Evolutionary conservation across 2,888 invertebrate genomes (phyloP).

Genomic region (Torymus texanus): DNA sequence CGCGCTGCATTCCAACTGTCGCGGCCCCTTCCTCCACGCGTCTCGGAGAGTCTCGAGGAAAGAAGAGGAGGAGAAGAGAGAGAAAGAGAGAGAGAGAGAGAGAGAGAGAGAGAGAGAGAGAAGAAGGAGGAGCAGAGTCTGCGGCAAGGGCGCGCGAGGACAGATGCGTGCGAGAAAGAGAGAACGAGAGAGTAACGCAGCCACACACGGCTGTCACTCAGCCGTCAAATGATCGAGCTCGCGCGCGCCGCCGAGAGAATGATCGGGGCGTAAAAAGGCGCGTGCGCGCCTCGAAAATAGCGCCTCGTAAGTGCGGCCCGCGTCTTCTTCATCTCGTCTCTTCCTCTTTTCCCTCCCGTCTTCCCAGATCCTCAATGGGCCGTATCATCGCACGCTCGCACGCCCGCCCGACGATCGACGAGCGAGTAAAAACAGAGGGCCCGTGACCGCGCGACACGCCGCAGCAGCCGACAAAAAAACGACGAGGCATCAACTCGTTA

Average conservation of each 20-base stretch:
- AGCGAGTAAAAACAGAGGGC: slow-evolving; percentile 57
- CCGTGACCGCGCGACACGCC: slow-evolving; percentile 57
- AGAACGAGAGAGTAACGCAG: too few species aligned
- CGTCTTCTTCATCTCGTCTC: neutral
- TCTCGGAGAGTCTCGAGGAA: slow-evolving; percentile 20
- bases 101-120: neutral
- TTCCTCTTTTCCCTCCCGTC: neutral
- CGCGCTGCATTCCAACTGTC: neutral
- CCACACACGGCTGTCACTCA: slow-evolving; percentile 66
- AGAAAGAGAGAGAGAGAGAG: neutral
- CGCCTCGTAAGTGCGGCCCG: neutral
- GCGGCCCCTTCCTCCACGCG: slow-evolving; percentile 5
- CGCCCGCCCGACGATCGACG: slow-evolving; percentile 42
- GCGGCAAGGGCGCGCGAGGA: slow-evolving; percentile 40
- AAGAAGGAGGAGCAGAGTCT: neutral
- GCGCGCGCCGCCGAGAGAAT: slow-evolving; percentile 23
- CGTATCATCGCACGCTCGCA: slow-evolving; percentile 42
- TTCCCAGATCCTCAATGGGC: slow-evolving; percentile 41
- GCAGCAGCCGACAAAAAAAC: slow-evolving; percentile 51
- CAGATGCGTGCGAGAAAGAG: slow-evolving; percentile 52
- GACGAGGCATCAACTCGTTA: neutral
- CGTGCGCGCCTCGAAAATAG: slow-evolving; percentile 38
- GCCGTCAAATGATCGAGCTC: slow-evolving; percentile 63
- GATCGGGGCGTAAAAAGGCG: slow-evolving; percentile 50
- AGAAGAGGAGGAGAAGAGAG: neutral